Conservation (phyloP, 2,113 vertebrate species). For the Microcebus tavaratra region DNA sequence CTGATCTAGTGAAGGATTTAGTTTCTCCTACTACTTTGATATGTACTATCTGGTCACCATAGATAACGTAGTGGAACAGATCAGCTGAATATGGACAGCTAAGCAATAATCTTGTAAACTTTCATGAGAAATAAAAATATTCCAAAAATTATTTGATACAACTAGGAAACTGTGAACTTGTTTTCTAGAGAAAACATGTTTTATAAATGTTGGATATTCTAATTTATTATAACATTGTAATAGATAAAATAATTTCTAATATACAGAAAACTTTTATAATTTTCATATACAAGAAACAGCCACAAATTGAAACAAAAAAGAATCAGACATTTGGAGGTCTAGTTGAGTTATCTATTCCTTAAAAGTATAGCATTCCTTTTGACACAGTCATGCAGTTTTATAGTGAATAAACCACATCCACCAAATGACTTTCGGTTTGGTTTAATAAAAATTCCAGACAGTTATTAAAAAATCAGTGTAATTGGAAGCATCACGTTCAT, state of each 20-base stretch:
- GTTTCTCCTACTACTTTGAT: background rate
- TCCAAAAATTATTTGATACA: background rate
- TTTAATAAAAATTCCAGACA: constrained; percentile 58
- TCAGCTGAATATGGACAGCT: background rate
- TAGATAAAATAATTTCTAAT: background rate
- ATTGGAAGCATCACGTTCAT: constrained; percentile 34
- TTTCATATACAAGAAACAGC: background rate
- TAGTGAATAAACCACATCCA: constrained; percentile 33
- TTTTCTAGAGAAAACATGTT: background rate
- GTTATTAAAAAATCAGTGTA: constrained; percentile 64
- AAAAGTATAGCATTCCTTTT: background rate
- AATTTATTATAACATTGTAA: background rate
- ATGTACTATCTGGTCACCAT: background rate
- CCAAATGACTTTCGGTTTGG: constrained; percentile 2
- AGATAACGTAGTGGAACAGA: background rate
- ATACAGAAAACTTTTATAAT: background rate
- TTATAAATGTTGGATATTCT: background rate
- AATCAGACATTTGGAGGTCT: background rate
- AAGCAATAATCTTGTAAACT: background rate
- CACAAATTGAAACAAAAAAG: background rate
- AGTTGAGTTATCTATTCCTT: background rate
- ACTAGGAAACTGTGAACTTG: background rate
- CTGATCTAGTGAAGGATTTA: background rate
- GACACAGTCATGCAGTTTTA: background rate
- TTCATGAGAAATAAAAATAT: background rate